Percentiles rank a stretch among this genome's conserved stretches.
Evolutionary conservation across 2,888 invertebrate genomes (phyloP).

Genomic region (Doris montereyensis): DNA sequence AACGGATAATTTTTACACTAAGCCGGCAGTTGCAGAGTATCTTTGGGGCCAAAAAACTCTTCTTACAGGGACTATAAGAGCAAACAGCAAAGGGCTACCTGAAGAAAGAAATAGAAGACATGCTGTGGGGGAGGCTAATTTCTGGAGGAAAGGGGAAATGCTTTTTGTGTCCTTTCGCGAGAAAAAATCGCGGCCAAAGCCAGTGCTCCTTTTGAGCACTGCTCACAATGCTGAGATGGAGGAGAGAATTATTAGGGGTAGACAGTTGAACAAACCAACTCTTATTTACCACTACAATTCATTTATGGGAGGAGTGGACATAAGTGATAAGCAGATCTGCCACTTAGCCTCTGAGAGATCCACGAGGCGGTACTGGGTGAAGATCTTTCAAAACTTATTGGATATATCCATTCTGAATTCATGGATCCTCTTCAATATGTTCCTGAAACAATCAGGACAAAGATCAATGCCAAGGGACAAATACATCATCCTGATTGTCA

Average conservation of each 20-base stretch:
- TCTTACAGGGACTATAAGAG: slow-evolving; percentile 16
- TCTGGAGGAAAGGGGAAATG: not conserved
- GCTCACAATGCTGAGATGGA: slow-evolving; percentile 10
- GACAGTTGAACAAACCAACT: not conserved
- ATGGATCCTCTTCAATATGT: not conserved
- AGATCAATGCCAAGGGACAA: not conserved
- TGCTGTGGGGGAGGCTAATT: too few species aligned
- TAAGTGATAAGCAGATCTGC: slow-evolving; percentile 26
- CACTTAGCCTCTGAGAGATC: slow-evolving; percentile 23
- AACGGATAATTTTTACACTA: slow-evolving; percentile 26
- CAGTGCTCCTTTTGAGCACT: slow-evolving; percentile 20
- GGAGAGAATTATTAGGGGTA: not conserved
- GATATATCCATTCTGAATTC: slow-evolving; percentile 27
- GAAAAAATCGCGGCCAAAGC: slow-evolving; percentile 20
- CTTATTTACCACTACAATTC: slow-evolving; percentile 22
- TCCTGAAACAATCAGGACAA: not conserved
- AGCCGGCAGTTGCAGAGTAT: slow-evolving; percentile 14
- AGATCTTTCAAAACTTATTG: slow-evolving; percentile 26
- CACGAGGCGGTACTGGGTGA: slow-evolving; percentile 34
- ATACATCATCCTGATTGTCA: not conserved
- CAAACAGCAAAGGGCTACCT: slow-evolving; percentile 2
- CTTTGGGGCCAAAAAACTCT: not conserved
- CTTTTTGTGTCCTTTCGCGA: slow-evolving; percentile 1
- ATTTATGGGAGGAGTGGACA: slow-evolving; percentile 36
- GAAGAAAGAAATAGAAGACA: too few species aligned